Conservation (phyloP, 2,888 invertebrate genomes). For the Eupithecia tripunctaria region DNA sequence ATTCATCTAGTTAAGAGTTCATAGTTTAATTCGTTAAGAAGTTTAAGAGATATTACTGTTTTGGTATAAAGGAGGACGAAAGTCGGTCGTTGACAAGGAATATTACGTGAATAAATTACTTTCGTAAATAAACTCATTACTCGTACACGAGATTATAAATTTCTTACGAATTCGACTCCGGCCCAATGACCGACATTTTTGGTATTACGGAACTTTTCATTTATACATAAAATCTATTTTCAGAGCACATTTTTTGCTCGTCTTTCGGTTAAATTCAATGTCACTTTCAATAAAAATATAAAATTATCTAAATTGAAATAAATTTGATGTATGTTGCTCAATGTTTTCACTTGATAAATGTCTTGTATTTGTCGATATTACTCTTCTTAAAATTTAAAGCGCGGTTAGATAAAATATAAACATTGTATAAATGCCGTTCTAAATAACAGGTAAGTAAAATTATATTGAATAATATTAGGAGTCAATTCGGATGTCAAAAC, state of each 20-base stretch:
- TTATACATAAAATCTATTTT: not conserved
- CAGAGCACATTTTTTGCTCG: not conserved
- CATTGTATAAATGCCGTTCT: not conserved
- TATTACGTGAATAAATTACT: not conserved
- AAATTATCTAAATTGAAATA: conserved; percentile 6
- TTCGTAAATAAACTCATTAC: not conserved
- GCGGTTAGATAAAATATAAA: not conserved
- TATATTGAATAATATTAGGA: not conserved
- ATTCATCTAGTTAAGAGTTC: conserved; percentile 17
- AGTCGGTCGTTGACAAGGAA: conserved; percentile 1
- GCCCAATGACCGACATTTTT: not conserved
- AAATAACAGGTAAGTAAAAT: not conserved
- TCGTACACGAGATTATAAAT: not conserved
- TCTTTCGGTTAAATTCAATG: not conserved
- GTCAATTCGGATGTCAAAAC: not conserved
- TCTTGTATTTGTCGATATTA: not conserved
- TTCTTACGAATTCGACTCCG: not conserved
- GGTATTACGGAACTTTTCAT: not conserved
- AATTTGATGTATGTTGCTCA: conserved; percentile 31
- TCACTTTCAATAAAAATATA: not conserved
- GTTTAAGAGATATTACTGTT: not conserved
- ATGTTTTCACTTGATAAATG: conserved; percentile 25
- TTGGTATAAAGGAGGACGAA: not conserved
- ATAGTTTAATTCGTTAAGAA: conserved; percentile 15
- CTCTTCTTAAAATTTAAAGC: not conserved